Base-by-base conservation (phyloP, 2,888 invertebrate genomes). In the Nycteola revayana region DNA sequence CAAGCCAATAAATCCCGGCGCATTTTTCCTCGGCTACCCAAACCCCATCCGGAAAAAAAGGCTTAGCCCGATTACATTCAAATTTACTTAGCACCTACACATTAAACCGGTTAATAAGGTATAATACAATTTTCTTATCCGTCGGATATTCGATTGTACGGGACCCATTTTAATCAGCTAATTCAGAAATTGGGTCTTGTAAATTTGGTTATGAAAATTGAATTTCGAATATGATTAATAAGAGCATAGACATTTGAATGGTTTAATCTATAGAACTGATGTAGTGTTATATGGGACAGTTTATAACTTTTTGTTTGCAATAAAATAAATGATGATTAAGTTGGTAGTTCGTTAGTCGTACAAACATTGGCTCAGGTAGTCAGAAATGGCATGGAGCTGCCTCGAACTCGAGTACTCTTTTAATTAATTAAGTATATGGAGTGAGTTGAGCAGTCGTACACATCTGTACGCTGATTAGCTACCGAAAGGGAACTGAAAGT, bases 41-140 rank as follows among this genome's bases (percentile, higher is more conserved):
- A 57, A 58, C 68, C 68, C 65, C 68, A 65, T 64, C 25, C 46
- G 31, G 33, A 39, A 69, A 80, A 84, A 80, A 88, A 82, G 84
- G 82, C 77, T 87, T 80, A 81, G 68, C 72, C 67, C 78, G 86
- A 88, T 89, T 87, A 89, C 87, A 86, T 73, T 66, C 80, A 87
- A 89, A 89, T 90, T 88, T 89, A 89, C 89, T 89, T 88, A 89
- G 86, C 89, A 87, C 87, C 78, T 75, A 79, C 80, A 73, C 79
- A 78, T 82, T 84, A 78, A 78, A 72, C 73, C 71, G 67, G 68
- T 68, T 85, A 84, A 86, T 86, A 77, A 84, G 80, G 76, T 69
- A 73, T 82, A 82, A 83, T 76, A 64, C 71, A 77, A 86, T 86
- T 84, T 75, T 71, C 81, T 78, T 77, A 80, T 81, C 76, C 66